Evolutionary conservation across 1,140 invertebrate genomes (phyloP).

Genomic region (Drosophila trapezifrons): DNA sequence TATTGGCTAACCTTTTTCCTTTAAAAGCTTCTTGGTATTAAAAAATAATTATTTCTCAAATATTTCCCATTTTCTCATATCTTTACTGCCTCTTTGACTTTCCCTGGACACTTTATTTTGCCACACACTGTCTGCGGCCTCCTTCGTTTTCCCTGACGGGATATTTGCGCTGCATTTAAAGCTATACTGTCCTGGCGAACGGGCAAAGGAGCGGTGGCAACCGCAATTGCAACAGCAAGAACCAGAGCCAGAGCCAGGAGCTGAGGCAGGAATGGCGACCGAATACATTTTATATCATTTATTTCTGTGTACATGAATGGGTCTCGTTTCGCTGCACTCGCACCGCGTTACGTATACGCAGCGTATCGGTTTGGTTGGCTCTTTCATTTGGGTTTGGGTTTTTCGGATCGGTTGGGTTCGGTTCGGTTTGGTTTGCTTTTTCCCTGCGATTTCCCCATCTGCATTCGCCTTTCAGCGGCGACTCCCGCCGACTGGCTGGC

Average conservation of each 20-base stretch:
- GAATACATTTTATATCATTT: slow-evolving; percentile 78
- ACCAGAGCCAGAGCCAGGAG: background rate
- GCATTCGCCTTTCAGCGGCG: slow-evolving; percentile 60
- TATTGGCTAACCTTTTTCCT: too few relatives aligned
- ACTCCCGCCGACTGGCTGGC: slow-evolving; percentile 37
- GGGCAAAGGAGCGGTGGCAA: slow-evolving; percentile 24
- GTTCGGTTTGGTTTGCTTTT: slow-evolving; percentile 26
- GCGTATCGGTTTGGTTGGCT: slow-evolving; percentile 53
- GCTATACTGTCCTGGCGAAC: slow-evolving; percentile 28
- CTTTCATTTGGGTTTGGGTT: slow-evolving; percentile 43
- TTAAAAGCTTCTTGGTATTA: too few relatives aligned
- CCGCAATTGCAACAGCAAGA: slow-evolving; percentile 46
- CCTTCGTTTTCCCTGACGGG: slow-evolving; percentile 22
- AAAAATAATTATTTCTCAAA: background rate
- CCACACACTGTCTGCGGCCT: slow-evolving; percentile 40
- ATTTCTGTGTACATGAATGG: slow-evolving; percentile 61
- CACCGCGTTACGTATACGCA: slow-evolving; percentile 68
- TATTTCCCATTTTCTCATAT: background rate
- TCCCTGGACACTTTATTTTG: background rate
- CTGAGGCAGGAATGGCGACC: slow-evolving; percentile 37
- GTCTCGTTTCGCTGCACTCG: slow-evolving; percentile 55
- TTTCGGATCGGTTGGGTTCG: slow-evolving; percentile 36
- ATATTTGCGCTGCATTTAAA: slow-evolving; percentile 72
- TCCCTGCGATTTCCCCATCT: slow-evolving; percentile 31
- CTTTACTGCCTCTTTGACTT: background rate